Base-by-base conservation (phyloP, 2,888 invertebrate genomes). In the Siphonodentalium dalli region DNA sequence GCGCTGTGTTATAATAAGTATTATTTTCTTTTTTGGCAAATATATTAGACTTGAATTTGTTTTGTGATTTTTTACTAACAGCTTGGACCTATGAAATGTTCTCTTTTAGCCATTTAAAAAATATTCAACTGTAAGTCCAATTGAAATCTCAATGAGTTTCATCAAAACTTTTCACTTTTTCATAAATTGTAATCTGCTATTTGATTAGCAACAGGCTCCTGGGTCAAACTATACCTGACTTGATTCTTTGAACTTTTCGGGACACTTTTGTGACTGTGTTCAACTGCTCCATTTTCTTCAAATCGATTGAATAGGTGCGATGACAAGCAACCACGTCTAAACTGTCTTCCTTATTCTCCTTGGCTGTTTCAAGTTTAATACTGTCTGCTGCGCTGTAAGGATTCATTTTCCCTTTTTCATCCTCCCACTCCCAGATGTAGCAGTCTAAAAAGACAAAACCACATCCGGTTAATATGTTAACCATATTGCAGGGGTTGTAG, bases 401-500 rank as follows among this genome's bases (percentile, higher is more conserved):
- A 33, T 65, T 70, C 66, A 70, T 71, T 20, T 61, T 64, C 4
- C 62, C 66, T 7, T 63, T 54, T 29, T 77, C 75, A 55, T 76
- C 78, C 45, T 76, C 59, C 76, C 78, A 79, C 46, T 74, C 64
- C 77, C 77, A 77, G 2, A 66, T 50, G 48, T 72, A 68, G 54
- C 58, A 75, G 6, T 65, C 79, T 79, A 60, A 15, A 26, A 47
- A 46, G n/a, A 35, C 27, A 27, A 31, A 20, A 46, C 15, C 27
- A 40, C 2, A 26, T 35, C 23, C 18, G 20, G n/a, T n/a, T n/a
- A n/a, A n/a, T n/a, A n/a, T n/a, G n/a, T n/a, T n/a, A n/a, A n/a
- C n/a, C n/a, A 29, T 13, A 29, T 29, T 13, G 13, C 13, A 9
- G 13, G 13, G 13, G 13, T 29, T 29, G 13, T 13, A 29, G 31